Percentiles rank a stretch among this genome's conserved stretches.
phyloP scores from a whole-genome alignment of 1,140 invertebrate species.

The Asobara japonica region DNA sequence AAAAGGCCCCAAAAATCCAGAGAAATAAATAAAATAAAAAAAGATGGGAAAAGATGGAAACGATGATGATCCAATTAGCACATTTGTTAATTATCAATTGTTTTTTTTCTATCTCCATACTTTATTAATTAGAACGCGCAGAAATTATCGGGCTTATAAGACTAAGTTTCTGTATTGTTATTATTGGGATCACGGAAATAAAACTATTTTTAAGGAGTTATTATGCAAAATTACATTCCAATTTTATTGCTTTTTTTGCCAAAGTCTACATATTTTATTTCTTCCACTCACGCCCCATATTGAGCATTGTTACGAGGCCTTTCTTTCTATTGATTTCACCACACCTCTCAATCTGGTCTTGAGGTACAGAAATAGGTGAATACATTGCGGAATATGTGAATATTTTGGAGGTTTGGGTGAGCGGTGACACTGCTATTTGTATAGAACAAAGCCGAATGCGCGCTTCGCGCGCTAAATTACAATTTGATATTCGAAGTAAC shows the following conservation, averaged over 20 bases:
- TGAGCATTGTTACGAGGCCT: not conserved
- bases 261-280: not conserved
- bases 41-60: no score
- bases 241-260: not conserved
- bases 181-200: not conserved
- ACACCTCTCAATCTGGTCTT: not conserved
- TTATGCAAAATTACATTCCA: not conserved
- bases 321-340: conserved; percentile 5
- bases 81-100: no score
- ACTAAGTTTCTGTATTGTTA: not conserved
- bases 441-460: no score
- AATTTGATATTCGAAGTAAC: no score
- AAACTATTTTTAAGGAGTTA: not conserved
- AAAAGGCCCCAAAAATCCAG: not conserved
- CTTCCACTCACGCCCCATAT: not conserved
- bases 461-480: no score
- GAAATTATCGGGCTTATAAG: not conserved
- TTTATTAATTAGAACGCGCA: not conserved
- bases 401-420: no score
- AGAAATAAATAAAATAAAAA: no score
- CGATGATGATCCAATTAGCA: no score
- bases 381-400: no score
- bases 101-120: not conserved
- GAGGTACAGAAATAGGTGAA: not conserved
- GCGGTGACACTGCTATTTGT: no score